These are phyloP conservation scores for Teleogryllus occipitalis DNA, from an alignment of 1,140 invertebrate species.

Conservation along the genomic window DNA sequence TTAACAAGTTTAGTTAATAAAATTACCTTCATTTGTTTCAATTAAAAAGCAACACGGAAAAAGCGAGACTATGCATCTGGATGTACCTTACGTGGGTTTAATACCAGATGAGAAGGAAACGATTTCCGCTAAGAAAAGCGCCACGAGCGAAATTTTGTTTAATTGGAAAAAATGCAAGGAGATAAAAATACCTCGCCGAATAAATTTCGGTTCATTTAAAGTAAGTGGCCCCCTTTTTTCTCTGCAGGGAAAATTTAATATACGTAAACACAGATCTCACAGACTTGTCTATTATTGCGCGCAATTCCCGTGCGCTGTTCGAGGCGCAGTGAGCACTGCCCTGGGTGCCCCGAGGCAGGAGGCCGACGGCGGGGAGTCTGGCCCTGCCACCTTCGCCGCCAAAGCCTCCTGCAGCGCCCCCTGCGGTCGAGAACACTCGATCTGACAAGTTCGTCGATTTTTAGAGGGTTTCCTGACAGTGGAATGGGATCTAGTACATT, in stretches of 20 bases:
- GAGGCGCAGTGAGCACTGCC: no score
- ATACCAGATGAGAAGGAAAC: neutral
- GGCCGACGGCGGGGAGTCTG: no score
- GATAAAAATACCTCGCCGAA: neutral
- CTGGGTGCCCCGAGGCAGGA: no score
- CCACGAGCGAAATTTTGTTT: neutral
- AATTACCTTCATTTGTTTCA: constrained; percentile 1
- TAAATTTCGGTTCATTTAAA: neutral
- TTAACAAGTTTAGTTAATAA: constrained; percentile 6
- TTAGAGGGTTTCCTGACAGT: no score
- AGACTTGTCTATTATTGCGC: no score
- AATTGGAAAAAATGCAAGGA: neutral
- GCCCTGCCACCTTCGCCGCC: no score
- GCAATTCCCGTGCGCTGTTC: no score
- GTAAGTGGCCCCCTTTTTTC: neutral
- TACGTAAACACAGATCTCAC: neutral
- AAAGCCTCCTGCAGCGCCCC: no score
- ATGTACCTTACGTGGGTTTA: neutral
- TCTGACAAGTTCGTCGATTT: no score
- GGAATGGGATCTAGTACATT: no score
- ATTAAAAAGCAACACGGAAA: neutral
- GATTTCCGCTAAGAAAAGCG: neutral
- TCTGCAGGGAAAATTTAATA: neutral
- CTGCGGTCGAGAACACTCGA: no score
- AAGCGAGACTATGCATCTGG: neutral